These are phyloP conservation scores for Aphaenogaster floridana DNA, from an alignment of 1,140 invertebrate genomes.

Conservation along the genomic window DNA sequence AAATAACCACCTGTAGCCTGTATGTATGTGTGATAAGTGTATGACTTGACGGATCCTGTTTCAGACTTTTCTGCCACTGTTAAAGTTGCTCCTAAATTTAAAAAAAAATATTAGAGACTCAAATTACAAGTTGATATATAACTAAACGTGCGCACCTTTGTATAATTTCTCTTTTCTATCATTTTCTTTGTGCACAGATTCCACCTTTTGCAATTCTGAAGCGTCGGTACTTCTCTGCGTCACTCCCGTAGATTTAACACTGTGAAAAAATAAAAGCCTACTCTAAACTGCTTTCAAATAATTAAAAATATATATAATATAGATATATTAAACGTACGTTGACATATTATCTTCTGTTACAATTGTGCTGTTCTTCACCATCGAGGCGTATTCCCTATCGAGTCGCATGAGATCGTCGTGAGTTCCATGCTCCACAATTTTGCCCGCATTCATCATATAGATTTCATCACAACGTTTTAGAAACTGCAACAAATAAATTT, in stretches of 20 bases:
- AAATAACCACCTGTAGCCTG: constrained; percentile 88
- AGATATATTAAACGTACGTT: constrained; percentile 18
- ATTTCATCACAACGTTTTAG: constrained; percentile 88
- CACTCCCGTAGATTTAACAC: neutral
- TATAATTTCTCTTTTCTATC: constrained; percentile 17
- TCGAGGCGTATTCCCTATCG: constrained; percentile 89
- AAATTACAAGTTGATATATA: neutral
- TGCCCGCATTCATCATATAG: constrained; percentile 88
- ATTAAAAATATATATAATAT: neutral
- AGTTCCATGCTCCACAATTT: constrained; percentile 90
- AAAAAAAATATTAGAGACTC: neutral
- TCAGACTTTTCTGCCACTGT: constrained; percentile 86
- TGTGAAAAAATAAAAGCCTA: constrained; percentile 12
- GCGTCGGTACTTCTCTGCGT: neutral
- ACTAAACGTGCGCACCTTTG: constrained; percentile 28
- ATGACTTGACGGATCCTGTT: constrained; percentile 84
- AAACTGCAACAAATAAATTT: constrained; percentile 84
- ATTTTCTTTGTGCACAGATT: neutral
- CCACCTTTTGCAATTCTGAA: neutral
- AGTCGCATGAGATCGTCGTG: constrained; percentile 89
- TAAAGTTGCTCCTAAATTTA: constrained; percentile 67
- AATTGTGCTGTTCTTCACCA: constrained; percentile 71
- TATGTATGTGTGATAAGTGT: constrained; percentile 88
- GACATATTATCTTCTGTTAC: constrained; percentile 26
- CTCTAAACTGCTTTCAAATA: neutral